A percentile compares a stretch with the other conserved stretches of the same genome.
phyloP scores from a whole-genome alignment of 2,797 vertebrate genomes.

The Sphenopsis melanotis region DNA sequence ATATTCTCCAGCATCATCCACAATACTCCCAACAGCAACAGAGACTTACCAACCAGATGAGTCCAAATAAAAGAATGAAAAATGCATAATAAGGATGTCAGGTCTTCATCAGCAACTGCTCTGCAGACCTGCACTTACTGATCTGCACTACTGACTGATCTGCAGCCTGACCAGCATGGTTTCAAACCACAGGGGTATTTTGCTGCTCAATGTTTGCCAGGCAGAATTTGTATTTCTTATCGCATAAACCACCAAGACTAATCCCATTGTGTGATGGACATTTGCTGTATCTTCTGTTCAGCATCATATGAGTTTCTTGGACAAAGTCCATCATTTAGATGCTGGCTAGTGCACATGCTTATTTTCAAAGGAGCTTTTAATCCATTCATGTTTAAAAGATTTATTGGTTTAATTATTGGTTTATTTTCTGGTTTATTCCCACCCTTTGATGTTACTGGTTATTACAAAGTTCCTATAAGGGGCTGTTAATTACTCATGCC shows the following conservation, averaged over 20 bases:
- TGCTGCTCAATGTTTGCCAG: neutral
- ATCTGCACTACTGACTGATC: neutral
- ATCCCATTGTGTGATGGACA: neutral
- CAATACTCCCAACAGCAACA: neutral
- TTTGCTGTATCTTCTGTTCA: constrained; percentile 13
- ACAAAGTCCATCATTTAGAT: neutral
- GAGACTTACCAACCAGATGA: neutral
- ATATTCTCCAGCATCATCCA: neutral
- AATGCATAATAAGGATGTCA: neutral
- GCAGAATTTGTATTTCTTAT: neutral
- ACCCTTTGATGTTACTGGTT: constrained; percentile 40
- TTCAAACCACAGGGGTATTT: neutral
- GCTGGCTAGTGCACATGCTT: neutral
- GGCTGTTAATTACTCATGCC: constrained; percentile 44
- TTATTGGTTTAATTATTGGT: constrained; percentile 61
- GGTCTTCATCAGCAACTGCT: neutral
- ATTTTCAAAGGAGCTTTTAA: constrained; percentile 49
- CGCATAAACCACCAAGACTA: neutral
- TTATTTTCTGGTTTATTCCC: constrained; percentile 46
- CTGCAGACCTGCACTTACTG: neutral
- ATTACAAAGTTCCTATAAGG: constrained; percentile 18
- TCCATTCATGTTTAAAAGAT: constrained; percentile 30
- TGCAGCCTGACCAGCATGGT: neutral
- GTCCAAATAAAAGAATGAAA: neutral
- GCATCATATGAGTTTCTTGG: neutral